Percentiles rank a stretch among this genome's conserved stretches.
Evolutionary conservation across 2,888 invertebrate species (phyloP).

Genomic region (Gryllus longicercus): DNA sequence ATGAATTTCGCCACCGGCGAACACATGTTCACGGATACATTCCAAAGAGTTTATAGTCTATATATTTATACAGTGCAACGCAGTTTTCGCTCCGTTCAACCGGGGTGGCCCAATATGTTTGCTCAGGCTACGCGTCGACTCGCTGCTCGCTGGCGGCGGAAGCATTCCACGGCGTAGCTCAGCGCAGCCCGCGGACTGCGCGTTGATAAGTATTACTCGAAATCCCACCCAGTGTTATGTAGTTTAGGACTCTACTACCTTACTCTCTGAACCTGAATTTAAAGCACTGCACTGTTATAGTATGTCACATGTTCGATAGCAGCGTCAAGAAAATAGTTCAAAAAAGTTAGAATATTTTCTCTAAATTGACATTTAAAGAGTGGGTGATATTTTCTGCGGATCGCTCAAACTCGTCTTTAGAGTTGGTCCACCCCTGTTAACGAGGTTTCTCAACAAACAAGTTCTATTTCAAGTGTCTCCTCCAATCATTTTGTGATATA

Average conservation of each 20-base stretch:
- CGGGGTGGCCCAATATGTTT: neutral
- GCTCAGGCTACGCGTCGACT: no score
- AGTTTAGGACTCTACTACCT: neutral
- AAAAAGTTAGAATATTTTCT: neutral
- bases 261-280: neutral
- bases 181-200: neutral
- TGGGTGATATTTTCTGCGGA: constrained; percentile 10
- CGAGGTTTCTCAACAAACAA: neutral
- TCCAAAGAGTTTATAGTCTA: neutral
- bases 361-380: neutral
- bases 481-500: constrained; percentile 8
- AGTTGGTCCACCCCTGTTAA: constrained; percentile 17
- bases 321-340: neutral
- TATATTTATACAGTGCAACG: neutral
- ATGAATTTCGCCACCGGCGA: neutral
- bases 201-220: neutral
- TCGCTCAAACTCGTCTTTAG: constrained; percentile 1
- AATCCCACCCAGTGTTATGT: constrained; percentile 9
- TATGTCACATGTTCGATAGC: neutral
- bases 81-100: neutral
- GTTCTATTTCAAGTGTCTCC: constrained; percentile 7
- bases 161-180: no score
- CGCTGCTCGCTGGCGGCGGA: no score
- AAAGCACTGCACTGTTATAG: constrained; percentile 17
- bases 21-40: no score